Percentiles rank a stretch among this genome's conserved stretches.
These are phyloP conservation scores for Martes martes DNA, from an alignment of 2,113 vertebrate species.

Conservation along the genomic window DNA sequence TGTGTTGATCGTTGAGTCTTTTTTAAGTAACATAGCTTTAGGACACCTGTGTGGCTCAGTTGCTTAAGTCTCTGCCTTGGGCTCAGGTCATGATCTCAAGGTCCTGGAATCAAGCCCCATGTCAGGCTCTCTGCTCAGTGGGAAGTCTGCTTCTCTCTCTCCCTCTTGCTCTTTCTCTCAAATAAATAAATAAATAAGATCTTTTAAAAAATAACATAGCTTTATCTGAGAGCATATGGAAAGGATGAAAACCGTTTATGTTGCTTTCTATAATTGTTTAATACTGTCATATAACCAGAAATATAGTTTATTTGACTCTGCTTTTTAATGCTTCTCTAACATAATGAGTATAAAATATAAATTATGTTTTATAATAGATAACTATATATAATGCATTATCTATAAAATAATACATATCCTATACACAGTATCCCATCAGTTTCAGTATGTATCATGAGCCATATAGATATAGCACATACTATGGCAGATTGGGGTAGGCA, in stretches of 20 bases:
- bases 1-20: not conserved
- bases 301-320: not conserved
- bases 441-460: not conserved
- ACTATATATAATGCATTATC: not conserved
- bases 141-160: not conserved
- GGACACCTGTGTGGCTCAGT: not conserved
- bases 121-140: not conserved
- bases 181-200: not conserved
- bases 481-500: not conserved
- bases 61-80: not conserved
- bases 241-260: not conserved
- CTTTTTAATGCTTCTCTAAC: not conserved
- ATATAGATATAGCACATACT: not conserved
- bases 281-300: not conserved
- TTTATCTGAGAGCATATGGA: not conserved
- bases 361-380: not conserved
- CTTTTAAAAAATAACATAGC: not conserved
- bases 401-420: not conserved
- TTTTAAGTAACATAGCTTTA: not conserved
- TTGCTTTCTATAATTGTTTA: not conserved
- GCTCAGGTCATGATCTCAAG: not conserved
- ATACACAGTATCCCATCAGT: not conserved
- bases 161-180: not conserved
- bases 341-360: not conserved
- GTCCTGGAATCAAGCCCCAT: not conserved